These are phyloP conservation scores for Megaustenia siamemsis DNA, from an alignment of 2,888 invertebrate species.

Conservation along the genomic window DNA sequence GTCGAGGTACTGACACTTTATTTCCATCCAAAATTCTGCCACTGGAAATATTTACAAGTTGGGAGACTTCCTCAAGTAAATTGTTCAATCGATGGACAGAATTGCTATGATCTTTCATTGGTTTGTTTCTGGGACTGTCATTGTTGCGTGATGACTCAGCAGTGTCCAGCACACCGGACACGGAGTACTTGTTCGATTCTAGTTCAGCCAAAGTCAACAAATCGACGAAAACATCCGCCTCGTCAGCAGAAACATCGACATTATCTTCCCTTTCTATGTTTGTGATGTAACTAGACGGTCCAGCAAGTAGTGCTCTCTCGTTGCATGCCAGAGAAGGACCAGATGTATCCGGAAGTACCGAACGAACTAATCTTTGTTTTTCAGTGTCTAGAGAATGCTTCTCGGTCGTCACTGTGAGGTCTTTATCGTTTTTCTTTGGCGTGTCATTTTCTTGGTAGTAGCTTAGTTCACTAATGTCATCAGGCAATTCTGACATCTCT, in stretches of 20 bases:
- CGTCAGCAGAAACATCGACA: not conserved
- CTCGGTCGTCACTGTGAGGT: not conserved
- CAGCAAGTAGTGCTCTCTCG: not conserved
- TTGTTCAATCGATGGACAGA: constrained; percentile 7
- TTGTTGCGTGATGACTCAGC: not conserved
- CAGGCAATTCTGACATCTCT: constrained; percentile 13
- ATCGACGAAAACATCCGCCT: constrained; percentile 20
- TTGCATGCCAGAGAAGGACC: too few relatives aligned
- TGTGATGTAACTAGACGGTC: not conserved
- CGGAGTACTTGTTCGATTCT: constrained; percentile 19
- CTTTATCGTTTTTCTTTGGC: not conserved
- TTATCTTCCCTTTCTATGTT: not conserved
- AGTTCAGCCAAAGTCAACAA: constrained; percentile 7
- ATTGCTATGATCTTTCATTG: not conserved
- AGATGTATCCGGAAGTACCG: too few relatives aligned
- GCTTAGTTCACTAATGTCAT: not conserved
- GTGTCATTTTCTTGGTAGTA: not conserved
- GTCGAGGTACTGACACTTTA: not conserved
- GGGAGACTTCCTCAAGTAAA: constrained; percentile 35
- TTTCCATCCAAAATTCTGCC: constrained; percentile 24
- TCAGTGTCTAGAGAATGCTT: not conserved
- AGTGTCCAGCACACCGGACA: not conserved
- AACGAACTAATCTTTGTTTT: not conserved
- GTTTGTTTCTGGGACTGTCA: not conserved
- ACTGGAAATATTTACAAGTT: constrained; percentile 32